Base-by-base conservation (phyloP, 1,140 invertebrate genomes). In the Aphidius ervi region DNA sequence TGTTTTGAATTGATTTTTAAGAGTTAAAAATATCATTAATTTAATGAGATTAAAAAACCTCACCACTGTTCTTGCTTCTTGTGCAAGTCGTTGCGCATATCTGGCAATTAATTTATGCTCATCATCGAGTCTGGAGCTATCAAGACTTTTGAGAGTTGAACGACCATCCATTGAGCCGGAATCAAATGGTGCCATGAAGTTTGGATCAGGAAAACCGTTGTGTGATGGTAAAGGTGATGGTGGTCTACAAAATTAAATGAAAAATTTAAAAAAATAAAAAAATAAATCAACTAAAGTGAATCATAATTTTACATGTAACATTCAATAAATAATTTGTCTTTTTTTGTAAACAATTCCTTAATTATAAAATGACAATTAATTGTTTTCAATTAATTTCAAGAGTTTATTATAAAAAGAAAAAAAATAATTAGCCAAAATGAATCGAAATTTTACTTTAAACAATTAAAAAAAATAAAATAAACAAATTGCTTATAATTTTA, bases 31-130 rank as follows among this genome's bases (percentile, higher is more conserved):
- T 47, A 47, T 47, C 20, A 16, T 20, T n/a, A n/a, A 31, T 31
- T 3, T 31, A 31, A 31, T 31, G 4, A 31, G 23, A 31, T 31
- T 3, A 31, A 31, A 31, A 31, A 47, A 47, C 2, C 23, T 31
- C 82, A 93, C 90, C 81, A 91, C 88, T 66, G 90, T 89, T 72
- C 89, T 84, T 62, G 89, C 88, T 80, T 97, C 92, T 71, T 95
- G 93, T 10, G 95, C 95, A 54, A 99, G 82, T 70, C 94, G 83
- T 8, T 95, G 94, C 20, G 96, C 94, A 80, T 98, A 99, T 67
- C 95, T 82, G 46, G 96, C 96, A 74, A 99, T 98, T 58, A 98
- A 84, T 64, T 94, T 86, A 78, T 99, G 96, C 78, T 98, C 96
- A 79, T 98, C 97, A 79, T 98, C 95, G 67, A 87, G 70, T 74